Percentiles rank a stretch among this genome's conserved stretches.
phyloP scores from a whole-genome alignment of 2,797 vertebrate genomes.

The Luscinia luscinia region DNA sequence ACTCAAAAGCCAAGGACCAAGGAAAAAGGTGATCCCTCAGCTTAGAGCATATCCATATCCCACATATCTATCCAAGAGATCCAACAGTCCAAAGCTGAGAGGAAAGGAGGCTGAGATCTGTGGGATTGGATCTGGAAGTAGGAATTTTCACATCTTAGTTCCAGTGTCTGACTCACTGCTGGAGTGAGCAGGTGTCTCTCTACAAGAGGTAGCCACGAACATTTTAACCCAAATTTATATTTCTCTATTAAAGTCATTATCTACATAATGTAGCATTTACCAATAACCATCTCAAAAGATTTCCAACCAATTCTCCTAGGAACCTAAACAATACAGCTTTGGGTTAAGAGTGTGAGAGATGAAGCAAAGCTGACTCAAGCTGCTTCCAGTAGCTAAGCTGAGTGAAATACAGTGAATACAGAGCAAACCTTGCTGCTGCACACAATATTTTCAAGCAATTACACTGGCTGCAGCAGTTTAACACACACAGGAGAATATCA shows the following conservation, averaged over 20 bases:
- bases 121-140: not conserved
- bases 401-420: not conserved
- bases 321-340: conserved; percentile 7
- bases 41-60: not conserved
- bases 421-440: not conserved
- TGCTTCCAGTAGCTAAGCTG: conserved; percentile 6
- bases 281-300: not conserved
- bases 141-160: not conserved
- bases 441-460: conserved; percentile 30
- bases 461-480: not conserved
- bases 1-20: not conserved
- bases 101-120: not conserved
- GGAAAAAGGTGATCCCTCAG: not conserved
- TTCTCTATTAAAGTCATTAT: not conserved
- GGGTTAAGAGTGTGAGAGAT: not conserved
- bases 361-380: conserved; percentile 34
- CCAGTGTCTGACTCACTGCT: not conserved
- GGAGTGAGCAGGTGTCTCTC: not conserved
- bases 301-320: conserved; percentile 1
- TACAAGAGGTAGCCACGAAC: not conserved
- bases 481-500: not conserved
- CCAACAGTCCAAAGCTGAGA: not conserved
- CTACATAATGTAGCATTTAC: not conserved
- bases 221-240: not conserved
- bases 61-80: not conserved